Conservation (phyloP, 2,113 vertebrate species). For the Coturnix japonica region DNA sequence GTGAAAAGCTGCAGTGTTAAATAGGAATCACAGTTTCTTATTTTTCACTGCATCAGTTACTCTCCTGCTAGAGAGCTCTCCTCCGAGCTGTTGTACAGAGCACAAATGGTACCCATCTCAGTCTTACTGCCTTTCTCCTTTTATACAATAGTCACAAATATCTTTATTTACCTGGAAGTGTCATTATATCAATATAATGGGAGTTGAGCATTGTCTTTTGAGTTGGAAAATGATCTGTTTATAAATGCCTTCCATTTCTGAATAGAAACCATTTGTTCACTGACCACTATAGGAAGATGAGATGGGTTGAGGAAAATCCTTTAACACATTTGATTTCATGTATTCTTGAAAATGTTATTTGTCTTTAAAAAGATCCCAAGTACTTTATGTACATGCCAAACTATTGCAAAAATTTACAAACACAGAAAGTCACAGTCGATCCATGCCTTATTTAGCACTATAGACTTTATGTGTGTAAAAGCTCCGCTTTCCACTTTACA, state of each 20-base stretch:
- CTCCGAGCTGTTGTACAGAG: slow-evolving; percentile 5
- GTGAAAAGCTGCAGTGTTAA: slow-evolving; percentile 69
- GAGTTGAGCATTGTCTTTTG: neutral
- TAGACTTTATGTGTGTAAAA: neutral
- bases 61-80: slow-evolving; percentile 11
- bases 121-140: neutral
- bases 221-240: neutral
- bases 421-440: neutral
- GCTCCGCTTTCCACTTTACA: slow-evolving; percentile 10
- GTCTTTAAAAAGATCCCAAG: neutral
- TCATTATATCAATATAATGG: slow-evolving; percentile 22
- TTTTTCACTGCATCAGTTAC: slow-evolving; percentile 56
- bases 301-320: neutral
- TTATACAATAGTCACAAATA: neutral
- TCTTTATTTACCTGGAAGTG: neutral
- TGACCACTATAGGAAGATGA: neutral
- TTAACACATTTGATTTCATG: neutral
- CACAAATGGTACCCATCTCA: slow-evolving; percentile 18
- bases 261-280: neutral
- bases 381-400: neutral
- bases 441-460: neutral
- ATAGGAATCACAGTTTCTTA: slow-evolving; percentile 49
- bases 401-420: neutral
- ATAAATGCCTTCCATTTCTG: neutral
- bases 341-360: neutral